A percentile compares a stretch with the other conserved stretches of the same genome.
Evolutionary conservation across 2,113 vertebrate genomes (phyloP).

Genomic region (Trichechus manatus): DNA sequence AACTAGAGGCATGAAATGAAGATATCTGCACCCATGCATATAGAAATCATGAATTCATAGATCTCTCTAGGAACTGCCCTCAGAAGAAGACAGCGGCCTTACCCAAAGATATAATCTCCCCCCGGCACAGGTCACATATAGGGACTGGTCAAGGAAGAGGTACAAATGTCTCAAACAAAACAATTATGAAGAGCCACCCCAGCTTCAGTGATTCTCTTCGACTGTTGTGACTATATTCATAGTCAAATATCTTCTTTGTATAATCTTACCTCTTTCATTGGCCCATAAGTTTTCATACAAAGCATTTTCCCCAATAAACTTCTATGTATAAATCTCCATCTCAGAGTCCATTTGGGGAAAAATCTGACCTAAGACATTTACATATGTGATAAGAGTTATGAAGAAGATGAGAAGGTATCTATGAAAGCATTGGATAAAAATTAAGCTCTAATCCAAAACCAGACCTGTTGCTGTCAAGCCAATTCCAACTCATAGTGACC

Average conservation of each 20-base stretch:
- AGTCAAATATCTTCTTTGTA: not conserved
- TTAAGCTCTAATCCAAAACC: not conserved
- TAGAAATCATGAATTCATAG: not conserved
- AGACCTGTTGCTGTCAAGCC: not conserved
- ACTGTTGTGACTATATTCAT: not conserved
- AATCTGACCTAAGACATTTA: not conserved
- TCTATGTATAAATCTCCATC: not conserved
- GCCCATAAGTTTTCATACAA: not conserved
- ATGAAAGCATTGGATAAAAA: not conserved
- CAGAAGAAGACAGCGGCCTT: not conserved
- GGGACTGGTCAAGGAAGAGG: not conserved
- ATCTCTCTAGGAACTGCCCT: not conserved
- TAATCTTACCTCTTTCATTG: not conserved
- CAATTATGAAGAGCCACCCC: not conserved
- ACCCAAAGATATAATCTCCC: not conserved
- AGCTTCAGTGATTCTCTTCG: not conserved
- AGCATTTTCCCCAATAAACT: not conserved
- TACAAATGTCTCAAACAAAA: not conserved
- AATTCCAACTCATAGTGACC: not conserved
- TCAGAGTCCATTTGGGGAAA: not conserved
- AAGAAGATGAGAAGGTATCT: not conserved
- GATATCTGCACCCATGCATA: not conserved
- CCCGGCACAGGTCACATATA: not conserved
- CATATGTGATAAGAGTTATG: not conserved
- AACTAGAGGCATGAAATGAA: not conserved